Evolutionary conservation across 2,113 vertebrate genomes (phyloP).

Genomic region (Burhinus oedicnemus): DNA sequence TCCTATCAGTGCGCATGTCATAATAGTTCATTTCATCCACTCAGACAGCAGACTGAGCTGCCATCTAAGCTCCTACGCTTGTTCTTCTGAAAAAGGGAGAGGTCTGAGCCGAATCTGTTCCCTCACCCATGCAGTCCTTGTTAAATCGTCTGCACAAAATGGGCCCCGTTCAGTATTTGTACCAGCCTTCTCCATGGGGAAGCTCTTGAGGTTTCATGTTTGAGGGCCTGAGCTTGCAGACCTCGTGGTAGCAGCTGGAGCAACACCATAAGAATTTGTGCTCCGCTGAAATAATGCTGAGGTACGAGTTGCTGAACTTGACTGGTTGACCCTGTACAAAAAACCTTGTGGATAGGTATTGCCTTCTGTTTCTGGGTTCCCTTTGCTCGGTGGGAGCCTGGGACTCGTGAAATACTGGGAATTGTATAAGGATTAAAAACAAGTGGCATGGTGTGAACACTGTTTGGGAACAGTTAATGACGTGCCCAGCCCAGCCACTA

Average conservation of each 20-base stretch:
- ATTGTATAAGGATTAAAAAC: not conserved
- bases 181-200: not conserved
- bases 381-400: not conserved
- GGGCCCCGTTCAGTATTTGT: not conserved
- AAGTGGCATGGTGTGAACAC: not conserved
- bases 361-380: not conserved
- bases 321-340: not conserved
- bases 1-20: constrained; percentile 92
- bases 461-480: not conserved
- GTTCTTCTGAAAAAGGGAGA: not conserved
- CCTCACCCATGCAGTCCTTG: not conserved
- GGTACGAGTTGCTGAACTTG: not conserved
- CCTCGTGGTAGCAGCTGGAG: not conserved
- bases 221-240: not conserved
- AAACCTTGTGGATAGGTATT: not conserved
- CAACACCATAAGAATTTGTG: not conserved
- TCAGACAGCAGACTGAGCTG: constrained; percentile 93
- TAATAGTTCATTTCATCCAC: constrained; percentile 98
- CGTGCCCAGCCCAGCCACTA: constrained; percentile 11
- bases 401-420: not conserved
- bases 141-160: not conserved
- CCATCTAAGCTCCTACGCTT: not conserved
- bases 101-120: not conserved
- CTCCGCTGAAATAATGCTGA: not conserved
- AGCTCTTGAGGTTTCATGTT: not conserved